Evolutionary conservation across 1,140 invertebrate genomes (phyloP).

Genomic region (Diachasma alloeum): DNA sequence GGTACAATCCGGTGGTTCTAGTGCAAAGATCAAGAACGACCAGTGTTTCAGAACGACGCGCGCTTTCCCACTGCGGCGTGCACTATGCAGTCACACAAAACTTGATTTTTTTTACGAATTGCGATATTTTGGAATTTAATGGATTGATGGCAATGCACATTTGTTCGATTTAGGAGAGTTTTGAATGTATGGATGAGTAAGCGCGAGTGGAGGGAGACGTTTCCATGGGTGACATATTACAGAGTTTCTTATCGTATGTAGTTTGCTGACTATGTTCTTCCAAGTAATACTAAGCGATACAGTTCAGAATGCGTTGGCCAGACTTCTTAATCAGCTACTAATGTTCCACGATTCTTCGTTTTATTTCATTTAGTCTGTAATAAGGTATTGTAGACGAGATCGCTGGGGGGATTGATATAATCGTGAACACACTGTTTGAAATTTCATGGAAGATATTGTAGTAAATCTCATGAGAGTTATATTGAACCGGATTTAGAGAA

Average conservation of each 20-base stretch:
- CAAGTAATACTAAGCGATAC: constrained; percentile 20
- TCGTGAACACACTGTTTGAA: too few species aligned
- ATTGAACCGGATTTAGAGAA: too few species aligned
- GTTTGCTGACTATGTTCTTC: constrained; percentile 18
- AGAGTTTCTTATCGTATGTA: not conserved
- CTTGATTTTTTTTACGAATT: too few species aligned
- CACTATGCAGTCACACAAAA: too few species aligned
- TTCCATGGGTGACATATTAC: not conserved
- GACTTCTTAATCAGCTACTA: constrained; percentile 4
- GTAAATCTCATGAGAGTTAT: too few species aligned
- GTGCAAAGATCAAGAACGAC: not conserved
- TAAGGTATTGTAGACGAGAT: not conserved
- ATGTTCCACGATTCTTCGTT: not conserved
- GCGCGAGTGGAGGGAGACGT: not conserved
- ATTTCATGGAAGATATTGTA: too few species aligned
- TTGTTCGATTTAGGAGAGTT: too few species aligned
- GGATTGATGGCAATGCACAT: too few species aligned
- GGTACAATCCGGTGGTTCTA: not conserved
- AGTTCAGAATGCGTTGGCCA: not conserved
- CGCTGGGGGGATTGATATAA: not conserved
- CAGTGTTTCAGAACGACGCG: not conserved
- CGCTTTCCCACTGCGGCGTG: not conserved
- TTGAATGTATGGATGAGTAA: not conserved
- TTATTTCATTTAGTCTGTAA: not conserved
- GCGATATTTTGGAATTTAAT: too few species aligned